Base-by-base conservation (phyloP, 2,797 vertebrate genomes). In the Geotrypetes seraphini region DNA sequence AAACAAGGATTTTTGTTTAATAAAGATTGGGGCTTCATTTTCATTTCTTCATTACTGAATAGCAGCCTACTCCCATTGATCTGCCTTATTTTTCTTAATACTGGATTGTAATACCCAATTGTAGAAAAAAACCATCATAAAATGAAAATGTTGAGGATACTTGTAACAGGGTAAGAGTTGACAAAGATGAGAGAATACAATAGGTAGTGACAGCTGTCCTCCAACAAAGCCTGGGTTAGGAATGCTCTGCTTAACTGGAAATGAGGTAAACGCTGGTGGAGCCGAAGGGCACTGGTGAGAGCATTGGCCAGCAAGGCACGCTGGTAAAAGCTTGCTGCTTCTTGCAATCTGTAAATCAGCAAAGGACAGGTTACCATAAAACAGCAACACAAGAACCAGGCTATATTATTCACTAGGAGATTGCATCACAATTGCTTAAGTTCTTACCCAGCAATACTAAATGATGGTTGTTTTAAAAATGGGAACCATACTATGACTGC, bases 171-270 rank as follows among this genome's bases (percentile, higher is more conserved):
- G 57, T 96, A 91, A 24, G 96, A 96, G 73, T 98, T 99, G 63
- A 98, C 95, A 49, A 99, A 87, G 69, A 98, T 99, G 62, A 99
- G 92, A 1, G 96, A 98, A 60, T 92, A 99, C 12, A 99, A 63
- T 58, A 99, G 84, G 60, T 98, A 99, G 59, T 99, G 96, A 50
- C 95, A 97, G 81, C 95, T 98, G 67, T 99, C 96, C 43, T 99
- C 96, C 47, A 95, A 74, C 34, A 99, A 75, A 23, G 93, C 96
- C 74, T 96, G 93, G 6, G 88, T 85, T 60, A 99, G 68, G 69
- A 99, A 98, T 0, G 84, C 87, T 68, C 95, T 79, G 69, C 91
- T 98, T 32, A 99, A 55, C 78, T 97, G 92, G 59, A 98, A 97
- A 64, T 88, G 92, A 0, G 95, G 93, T 12, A 97, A 80, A 49